Evolutionary conservation across 1,140 invertebrate genomes (phyloP).

Genomic region (Carposina sasakii): DNA sequence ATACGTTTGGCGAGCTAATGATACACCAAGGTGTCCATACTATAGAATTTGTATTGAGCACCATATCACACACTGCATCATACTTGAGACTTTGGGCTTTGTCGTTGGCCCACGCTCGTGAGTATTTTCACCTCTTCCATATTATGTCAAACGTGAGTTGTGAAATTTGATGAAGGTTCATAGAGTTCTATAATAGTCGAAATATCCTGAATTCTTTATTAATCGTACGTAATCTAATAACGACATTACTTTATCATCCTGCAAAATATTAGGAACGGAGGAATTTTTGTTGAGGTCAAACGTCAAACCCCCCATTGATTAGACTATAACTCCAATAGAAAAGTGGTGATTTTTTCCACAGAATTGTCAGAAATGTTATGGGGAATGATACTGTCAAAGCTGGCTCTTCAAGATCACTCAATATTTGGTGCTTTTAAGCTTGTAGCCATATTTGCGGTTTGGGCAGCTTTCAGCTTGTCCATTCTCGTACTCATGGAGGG

Average conservation of each 20-base stretch:
- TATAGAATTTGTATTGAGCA: slow-evolving; percentile 97
- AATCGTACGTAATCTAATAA: no score
- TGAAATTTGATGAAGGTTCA: no score
- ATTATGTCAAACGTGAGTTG: no score
- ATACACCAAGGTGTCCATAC: slow-evolving; percentile 97
- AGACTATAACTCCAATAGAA: no score
- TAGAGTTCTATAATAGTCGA: no score
- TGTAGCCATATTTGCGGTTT: slow-evolving; percentile 83
- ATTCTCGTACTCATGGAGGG: slow-evolving; percentile 97
- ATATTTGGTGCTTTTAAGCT: slow-evolving; percentile 75
- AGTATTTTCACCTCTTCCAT: no score
- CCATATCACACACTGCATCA: slow-evolving; percentile 97
- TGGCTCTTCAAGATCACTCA: slow-evolving; percentile 56
- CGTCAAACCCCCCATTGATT: no score
- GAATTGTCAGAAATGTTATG: slow-evolving; percentile 96
- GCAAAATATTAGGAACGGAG: no score
- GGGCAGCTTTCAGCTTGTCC: slow-evolving; percentile 85
- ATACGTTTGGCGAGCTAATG: slow-evolving; percentile 87
- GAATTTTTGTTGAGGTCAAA: no score
- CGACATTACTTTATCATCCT: no score
- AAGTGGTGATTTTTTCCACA: slow-evolving; percentile 60
- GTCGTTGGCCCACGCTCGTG: slow-evolving; percentile 96
- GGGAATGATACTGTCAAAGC: slow-evolving; percentile 87
- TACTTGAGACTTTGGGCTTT: slow-evolving; percentile 98
- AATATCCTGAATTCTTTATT: no score